These are phyloP conservation scores for Amphipoea lucens DNA, from an alignment of 2,888 invertebrate species.

Conservation along the genomic window DNA sequence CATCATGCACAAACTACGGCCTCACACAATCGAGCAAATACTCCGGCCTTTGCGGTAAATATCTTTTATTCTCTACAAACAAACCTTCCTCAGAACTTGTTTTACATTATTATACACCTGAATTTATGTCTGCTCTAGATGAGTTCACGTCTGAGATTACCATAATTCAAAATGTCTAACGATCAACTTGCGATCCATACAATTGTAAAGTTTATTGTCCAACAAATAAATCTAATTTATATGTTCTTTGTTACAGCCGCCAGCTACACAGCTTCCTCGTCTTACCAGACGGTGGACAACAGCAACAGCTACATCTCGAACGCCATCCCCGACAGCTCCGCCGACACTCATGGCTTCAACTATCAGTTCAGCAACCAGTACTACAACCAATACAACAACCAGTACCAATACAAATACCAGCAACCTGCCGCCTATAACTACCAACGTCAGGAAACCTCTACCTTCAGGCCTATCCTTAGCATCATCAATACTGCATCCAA, in stretches of 20 bases:
- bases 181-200: neutral
- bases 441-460: conserved; percentile 80
- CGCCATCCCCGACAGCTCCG: conserved; percentile 89
- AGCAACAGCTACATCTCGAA: conserved; percentile 89
- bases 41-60: conserved; percentile 94
- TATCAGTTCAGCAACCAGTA: conserved; percentile 82
- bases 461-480: conserved; percentile 86
- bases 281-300: conserved; percentile 84
- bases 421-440: conserved; percentile 77
- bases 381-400: conserved; percentile 84
- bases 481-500: conserved; percentile 87
- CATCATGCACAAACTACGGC: conserved; percentile 93
- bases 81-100: neutral
- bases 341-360: conserved; percentile 82
- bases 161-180: neutral
- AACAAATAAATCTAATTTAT: conserved; percentile 52
- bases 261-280: conserved; percentile 83
- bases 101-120: neutral
- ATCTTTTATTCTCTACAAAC: conserved; percentile 59
- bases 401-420: conserved; percentile 75
- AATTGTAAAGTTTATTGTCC: neutral
- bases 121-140: neutral
- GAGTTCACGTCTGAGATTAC: neutral
- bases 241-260: conserved; percentile 80
- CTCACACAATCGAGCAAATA: conserved; percentile 93